These are phyloP conservation scores for Actenoides hombroni DNA, from an alignment of 2,113 vertebrate species.

Conservation along the genomic window DNA sequence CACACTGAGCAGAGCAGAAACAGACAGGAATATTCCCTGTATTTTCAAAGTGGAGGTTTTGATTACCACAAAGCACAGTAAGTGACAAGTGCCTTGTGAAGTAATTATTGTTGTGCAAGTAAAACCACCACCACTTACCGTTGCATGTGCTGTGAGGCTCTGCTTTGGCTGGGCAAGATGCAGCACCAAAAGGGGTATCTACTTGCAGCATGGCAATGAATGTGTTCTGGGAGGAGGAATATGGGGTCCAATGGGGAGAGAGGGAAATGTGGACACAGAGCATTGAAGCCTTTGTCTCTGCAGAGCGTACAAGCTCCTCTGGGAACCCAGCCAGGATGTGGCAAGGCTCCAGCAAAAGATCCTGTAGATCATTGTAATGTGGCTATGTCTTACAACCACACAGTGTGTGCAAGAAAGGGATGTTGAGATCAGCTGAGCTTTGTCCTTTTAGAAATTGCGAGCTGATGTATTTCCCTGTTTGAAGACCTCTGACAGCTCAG, in stretches of 20 bases:
- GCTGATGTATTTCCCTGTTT: background rate
- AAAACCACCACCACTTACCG: background rate
- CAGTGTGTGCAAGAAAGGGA: background rate
- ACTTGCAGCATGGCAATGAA: rapidly evolving
- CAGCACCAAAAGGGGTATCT: background rate
- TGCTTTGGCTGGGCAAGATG: background rate
- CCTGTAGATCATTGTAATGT: background rate
- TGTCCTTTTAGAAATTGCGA: background rate
- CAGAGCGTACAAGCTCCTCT: background rate
- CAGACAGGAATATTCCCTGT: background rate
- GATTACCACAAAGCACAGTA: background rate
- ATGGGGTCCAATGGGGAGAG: background rate
- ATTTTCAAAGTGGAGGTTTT: conserved; percentile 50
- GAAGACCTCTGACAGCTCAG: background rate
- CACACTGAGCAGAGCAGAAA: background rate
- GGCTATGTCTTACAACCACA: background rate
- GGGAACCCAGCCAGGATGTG: background rate
- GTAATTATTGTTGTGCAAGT: conserved; percentile 39
- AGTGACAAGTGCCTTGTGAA: conserved; percentile 12
- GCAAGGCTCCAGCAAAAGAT: conserved; percentile 20
- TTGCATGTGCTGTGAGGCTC: rapidly evolving
- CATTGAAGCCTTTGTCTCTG: background rate
- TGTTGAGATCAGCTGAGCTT: background rate
- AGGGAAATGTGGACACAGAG: background rate
- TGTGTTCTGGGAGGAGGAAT: background rate